Evolutionary conservation across 2,888 invertebrate genomes (phyloP).

Genomic region (Leucania comma): DNA sequence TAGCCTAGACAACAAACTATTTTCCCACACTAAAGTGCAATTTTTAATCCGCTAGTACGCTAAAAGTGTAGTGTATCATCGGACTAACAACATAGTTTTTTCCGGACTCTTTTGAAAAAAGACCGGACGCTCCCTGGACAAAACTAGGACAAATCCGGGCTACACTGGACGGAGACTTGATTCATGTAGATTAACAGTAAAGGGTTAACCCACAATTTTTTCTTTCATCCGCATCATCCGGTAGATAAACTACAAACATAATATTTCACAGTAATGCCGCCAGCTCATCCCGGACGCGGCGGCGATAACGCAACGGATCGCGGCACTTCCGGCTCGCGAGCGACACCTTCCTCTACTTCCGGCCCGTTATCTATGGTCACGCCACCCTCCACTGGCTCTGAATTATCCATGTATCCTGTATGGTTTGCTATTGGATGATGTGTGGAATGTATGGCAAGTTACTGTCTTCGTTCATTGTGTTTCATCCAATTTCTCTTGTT

Average conservation of each 20-base stretch:
- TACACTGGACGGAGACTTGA: slow-evolving; percentile 24
- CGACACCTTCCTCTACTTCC: slow-evolving; percentile 76
- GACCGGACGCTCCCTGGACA: slow-evolving; percentile 1
- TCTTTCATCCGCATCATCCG: slow-evolving; percentile 20
- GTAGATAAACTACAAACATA: slow-evolving; percentile 45
- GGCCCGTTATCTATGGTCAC: slow-evolving; percentile 69
- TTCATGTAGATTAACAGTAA: slow-evolving; percentile 27
- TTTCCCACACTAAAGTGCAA: background rate
- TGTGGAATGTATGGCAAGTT: slow-evolving; percentile 14
- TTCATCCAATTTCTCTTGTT: slow-evolving; percentile 5
- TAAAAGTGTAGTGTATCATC: background rate
- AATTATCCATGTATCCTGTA: slow-evolving; percentile 61
- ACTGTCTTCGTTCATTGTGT: slow-evolving; percentile 8
- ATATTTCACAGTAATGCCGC: slow-evolving; percentile 56
- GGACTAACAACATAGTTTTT: background rate
- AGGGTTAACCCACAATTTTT: slow-evolving; percentile 30
- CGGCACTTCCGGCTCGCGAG: slow-evolving; percentile 69
- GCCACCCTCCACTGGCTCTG: slow-evolving; percentile 57
- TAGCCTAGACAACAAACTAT: too few relatives aligned
- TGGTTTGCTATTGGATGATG: slow-evolving; percentile 34
- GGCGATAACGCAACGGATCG: slow-evolving; percentile 74
- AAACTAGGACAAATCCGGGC: slow-evolving; percentile 21
- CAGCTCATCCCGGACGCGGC: slow-evolving; percentile 58
- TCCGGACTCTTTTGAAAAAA: slow-evolving; percentile 17
- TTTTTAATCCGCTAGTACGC: background rate